Base-by-base conservation (phyloP, 1,140 invertebrate genomes). In the Colletes gigas region DNA sequence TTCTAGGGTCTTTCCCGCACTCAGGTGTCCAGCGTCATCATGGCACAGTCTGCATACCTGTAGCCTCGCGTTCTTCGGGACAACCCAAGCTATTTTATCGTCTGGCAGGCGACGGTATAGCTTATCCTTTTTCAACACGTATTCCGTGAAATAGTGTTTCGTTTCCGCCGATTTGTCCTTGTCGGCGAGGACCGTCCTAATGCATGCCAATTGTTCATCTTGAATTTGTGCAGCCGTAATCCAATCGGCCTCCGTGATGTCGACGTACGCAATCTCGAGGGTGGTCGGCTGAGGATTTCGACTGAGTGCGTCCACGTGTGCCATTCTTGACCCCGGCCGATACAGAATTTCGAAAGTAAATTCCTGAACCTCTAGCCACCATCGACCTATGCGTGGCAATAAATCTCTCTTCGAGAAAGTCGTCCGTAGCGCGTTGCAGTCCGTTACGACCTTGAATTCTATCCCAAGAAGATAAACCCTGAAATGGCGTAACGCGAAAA, bases 291-390 rank as follows among this genome's bases (percentile, higher is more conserved):
- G 30, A 30, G 60, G 73, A 15, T 67, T 66, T 30, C 73, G 47
- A 15, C 65, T 77, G 1, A 78, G 55, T 15, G 65, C 65, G 6
- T 77, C 74, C 39, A 59, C 65, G 8, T 77, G 65, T 2, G 65
- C 65, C 74, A 77, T 77, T 19, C 15, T 41, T 4, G 55, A n/a
- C 1, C 74, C 65, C 10, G 65, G 52, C 1, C 65, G 74, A 8
- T 76, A 76, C 14, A 54, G 1, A 5, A 76, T 21, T 4, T 76
- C 52, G 12, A 76, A 76, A 5, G 63, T 76, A 9, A 54, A 76
- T 5, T 67, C 73, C 19, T 75, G 73, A 21, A 76, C 63, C 9
- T 76, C 63, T 2, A 76, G 19, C 73, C 63, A 76, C 73, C 73
- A 76, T 44, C 39, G 62, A 6, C 62, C 73, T 12, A 76, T n/a